Evolutionary conservation across 2,113 vertebrate genomes (phyloP), one percentile per base, ranked within the genome.

Genomic region (Platycercus adscitus): DNA sequence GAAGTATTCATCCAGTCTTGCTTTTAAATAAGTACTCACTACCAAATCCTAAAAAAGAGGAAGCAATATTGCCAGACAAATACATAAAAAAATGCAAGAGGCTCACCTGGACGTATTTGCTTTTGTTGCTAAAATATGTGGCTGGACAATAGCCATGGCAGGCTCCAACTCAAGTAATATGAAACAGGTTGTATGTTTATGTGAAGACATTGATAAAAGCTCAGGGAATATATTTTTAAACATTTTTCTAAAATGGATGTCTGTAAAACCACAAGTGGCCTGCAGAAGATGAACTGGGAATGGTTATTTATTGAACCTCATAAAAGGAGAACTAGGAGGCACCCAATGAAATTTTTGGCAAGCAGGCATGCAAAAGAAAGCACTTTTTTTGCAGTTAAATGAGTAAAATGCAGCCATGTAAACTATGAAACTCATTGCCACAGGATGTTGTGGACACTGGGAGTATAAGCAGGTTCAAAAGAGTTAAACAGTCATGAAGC

Each of bases 121-220:
- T 95, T 85, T 58, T 49, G 10, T 68, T 94, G 71, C 49, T 90
- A 72, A 93, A 95, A 77, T 70, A 63, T 20, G 19, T 83, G 61
- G 37, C 76, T 95, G 92, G 88, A 90, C 37, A 84, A 76, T 5
- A 89, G 70, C 87, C 73, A 69, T 9, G 72, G 21, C 52, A 92
- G 65, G 25, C 31, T 92, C 89, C n/a, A 33, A 87, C 35, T 21
- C 33, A 65, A 65, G 65, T 89, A 92, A 80, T 80, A 85, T 26
- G 69, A 92, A 96, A 87, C 50, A 94, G 80, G 53, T 93, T 86
- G 63, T 77, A 63, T 80, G 46, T 66, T 86, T 91, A 87, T 52
- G 56, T 65, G 47, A 89, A 92, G 83, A 79, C 44, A 72, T 29
- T 56, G 78, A 69, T 87, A 82, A 92, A 84, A 95, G 47, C 56